Evolutionary conservation across 2,888 invertebrate genomes (phyloP), one percentile per base, ranked within the genome.

Genomic region (Drosophila conformis): DNA sequence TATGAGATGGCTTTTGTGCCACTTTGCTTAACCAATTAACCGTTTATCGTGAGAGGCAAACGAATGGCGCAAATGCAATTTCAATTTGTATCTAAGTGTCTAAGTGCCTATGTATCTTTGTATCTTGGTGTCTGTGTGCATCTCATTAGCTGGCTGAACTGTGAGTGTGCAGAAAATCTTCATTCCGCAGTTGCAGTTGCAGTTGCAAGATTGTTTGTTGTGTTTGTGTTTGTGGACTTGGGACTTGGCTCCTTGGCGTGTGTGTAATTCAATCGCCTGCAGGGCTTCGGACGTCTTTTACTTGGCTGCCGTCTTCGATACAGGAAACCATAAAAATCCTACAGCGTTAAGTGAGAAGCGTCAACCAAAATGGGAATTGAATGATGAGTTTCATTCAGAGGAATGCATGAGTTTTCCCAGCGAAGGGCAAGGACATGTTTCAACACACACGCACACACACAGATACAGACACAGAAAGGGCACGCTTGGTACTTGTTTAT

Each of bases 311-410:
- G 63, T 58, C 68, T 75, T 67, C 78, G 78, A 78, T 80, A 85
- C 91, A 91, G 91, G 91, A 91, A 91, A 85, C 91, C 91, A 89
- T 91, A 91, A 80, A 92, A 91, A 90, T 78, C 82, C 77, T 75
- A 64, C 60, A 83, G 69, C 69, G 73, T 54, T 74, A 70, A 72
- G 76, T 72, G 71, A 75, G 75, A 66, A 66, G 75, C 69, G 59
- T 63, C 66, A 36, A 58, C 57, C n/a, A 8, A 72, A 76, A 82
- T 83, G 82, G 79, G 83, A 85, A 89, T 89, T 88, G 89, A 86
- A 82, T 89, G 90, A 85, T 76, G 71, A 81, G 86, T 87, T 86
- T 87, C 91, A 86, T 91, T 89, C 90, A 91, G 76, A 76, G 80
- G 76, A 82, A 78, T 79, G 81, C 73, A 56, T 29, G 59, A 18